These are phyloP conservation scores for Phoeniculus purpureus DNA, from an alignment of 2,797 vertebrate genomes.

Conservation along the genomic window DNA sequence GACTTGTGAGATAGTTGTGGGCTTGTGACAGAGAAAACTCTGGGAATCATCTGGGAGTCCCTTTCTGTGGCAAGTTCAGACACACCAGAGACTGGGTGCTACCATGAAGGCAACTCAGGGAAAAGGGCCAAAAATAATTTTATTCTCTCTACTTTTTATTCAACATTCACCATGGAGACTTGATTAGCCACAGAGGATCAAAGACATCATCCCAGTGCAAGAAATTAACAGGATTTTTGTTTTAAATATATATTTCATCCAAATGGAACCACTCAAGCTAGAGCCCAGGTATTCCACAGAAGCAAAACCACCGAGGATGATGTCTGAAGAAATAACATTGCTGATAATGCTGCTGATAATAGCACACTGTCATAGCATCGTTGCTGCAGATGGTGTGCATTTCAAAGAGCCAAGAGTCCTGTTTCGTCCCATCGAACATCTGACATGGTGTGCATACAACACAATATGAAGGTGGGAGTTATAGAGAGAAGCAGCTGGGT, in stretches of 20 bases:
- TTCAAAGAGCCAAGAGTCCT: not conserved
- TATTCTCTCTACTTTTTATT: not conserved
- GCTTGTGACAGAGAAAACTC: not conserved
- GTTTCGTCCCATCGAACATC: not conserved
- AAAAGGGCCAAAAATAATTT: not conserved
- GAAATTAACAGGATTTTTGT: not conserved
- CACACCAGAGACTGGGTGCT: not conserved
- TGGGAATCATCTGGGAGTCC: not conserved
- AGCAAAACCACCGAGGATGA: not conserved
- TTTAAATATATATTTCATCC: not conserved
- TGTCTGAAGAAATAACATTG: not conserved
- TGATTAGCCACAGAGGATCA: not conserved
- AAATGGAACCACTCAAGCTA: not conserved
- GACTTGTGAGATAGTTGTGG: not conserved
- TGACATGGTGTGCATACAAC: not conserved
- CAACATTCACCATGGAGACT: rapidly evolving
- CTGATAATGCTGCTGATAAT: not conserved
- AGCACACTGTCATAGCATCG: too few species aligned
- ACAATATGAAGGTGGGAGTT: not conserved
- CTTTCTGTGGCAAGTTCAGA: not conserved
- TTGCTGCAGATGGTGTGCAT: not conserved
- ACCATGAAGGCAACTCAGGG: not conserved
- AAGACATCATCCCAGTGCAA: not conserved
- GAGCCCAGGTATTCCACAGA: not conserved
- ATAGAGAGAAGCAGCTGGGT: not conserved